phyloP scores from a whole-genome alignment of 2,797 vertebrate species.

The Gallinago solitaria region DNA sequence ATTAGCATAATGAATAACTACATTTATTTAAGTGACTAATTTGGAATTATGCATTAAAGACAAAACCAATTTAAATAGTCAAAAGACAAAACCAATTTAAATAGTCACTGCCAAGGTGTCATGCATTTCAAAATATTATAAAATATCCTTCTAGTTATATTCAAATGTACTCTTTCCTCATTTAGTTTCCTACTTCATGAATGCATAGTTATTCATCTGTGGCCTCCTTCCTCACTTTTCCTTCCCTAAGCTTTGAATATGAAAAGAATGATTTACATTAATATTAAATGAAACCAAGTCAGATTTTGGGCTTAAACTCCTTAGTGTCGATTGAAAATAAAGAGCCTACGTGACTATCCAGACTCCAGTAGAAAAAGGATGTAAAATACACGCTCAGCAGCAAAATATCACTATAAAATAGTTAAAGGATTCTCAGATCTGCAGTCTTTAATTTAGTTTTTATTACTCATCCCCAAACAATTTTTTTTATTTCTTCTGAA shows the following conservation, averaged over 20 bases:
- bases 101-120: not conserved
- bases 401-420: not conserved
- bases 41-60: not conserved
- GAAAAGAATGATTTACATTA: not conserved
- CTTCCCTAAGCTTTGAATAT: not conserved
- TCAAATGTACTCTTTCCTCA: not conserved
- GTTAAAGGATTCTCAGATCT: not conserved
- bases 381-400: not conserved
- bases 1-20: not conserved
- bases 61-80: not conserved
- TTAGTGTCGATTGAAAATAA: not conserved
- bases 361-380: not conserved
- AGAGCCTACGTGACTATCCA: not conserved
- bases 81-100: not conserved
- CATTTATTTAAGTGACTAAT: not conserved
- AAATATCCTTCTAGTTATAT: not conserved
- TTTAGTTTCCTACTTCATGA: not conserved
- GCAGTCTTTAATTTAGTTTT: not conserved
- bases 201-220: not conserved
- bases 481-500: not conserved
- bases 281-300: not conserved
- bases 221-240: not conserved
- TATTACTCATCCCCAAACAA: not conserved
- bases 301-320: not conserved
- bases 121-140: not conserved